Evolutionary conservation across 2,888 invertebrate species (phyloP).

Genomic region (Tachina grossa): DNA sequence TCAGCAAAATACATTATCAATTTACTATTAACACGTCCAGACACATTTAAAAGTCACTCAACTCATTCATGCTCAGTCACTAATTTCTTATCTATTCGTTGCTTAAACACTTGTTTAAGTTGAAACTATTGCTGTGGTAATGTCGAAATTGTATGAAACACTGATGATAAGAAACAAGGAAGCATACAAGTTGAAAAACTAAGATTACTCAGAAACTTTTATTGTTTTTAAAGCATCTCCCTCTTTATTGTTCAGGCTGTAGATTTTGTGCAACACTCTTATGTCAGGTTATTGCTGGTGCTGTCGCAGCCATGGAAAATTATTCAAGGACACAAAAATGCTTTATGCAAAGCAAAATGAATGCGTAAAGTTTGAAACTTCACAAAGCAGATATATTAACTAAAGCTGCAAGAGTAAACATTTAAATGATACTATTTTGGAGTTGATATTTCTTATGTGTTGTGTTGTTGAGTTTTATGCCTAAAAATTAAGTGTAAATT

Average conservation of each 20-base stretch:
- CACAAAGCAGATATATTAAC: neutral
- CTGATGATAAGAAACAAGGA: conserved; percentile 44
- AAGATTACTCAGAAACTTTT: conserved; percentile 50
- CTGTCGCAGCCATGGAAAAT: neutral
- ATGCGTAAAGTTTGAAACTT: conserved; percentile 27
- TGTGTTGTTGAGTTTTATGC: neutral
- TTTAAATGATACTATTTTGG: conserved; percentile 22
- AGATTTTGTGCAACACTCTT: conserved; percentile 5
- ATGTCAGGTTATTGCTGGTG: neutral
- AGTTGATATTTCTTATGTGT: conserved; percentile 21
- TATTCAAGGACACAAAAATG: neutral
- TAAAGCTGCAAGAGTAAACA: neutral
- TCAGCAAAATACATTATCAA: neutral
- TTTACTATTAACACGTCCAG: neutral
- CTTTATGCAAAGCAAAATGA: neutral
- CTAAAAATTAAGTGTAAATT: conserved; percentile 19
- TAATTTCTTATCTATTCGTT: conserved; percentile 6
- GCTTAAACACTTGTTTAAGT: conserved; percentile 26
- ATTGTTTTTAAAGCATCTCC: conserved; percentile 37
- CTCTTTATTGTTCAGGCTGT: neutral
- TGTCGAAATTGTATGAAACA: conserved; percentile 34
- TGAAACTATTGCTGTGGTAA: conserved; percentile 13
- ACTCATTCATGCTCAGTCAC: neutral
- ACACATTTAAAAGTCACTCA: neutral
- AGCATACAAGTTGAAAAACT: conserved; percentile 47